Evolutionary conservation across 1,140 invertebrate genomes (phyloP).

Genomic region (honey bee (Apis mellifera)): DNA sequence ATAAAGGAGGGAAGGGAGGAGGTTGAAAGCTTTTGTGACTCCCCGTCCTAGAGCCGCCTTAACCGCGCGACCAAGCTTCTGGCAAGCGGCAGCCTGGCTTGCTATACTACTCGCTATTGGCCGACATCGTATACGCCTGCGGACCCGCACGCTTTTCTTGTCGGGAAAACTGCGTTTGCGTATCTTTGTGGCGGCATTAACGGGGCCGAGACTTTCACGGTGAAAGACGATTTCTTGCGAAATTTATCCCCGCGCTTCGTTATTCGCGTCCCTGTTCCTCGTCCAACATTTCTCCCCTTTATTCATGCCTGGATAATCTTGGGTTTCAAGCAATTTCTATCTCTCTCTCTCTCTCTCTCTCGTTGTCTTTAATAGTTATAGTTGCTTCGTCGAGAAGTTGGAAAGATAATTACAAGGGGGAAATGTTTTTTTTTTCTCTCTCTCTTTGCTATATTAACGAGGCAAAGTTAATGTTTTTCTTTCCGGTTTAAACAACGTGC

Average conservation of each 20-base stretch:
- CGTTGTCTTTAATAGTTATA: neutral
- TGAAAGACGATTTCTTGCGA: neutral
- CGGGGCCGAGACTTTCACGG: too few species aligned
- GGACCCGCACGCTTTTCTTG: conserved; percentile 58
- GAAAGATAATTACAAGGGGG: too few species aligned
- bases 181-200: conserved; percentile 28
- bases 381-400: too few species aligned
- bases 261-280: neutral
- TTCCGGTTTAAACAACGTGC: too few species aligned
- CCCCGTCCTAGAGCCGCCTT: conserved; percentile 45
- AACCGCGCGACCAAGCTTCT: conserved; percentile 19
- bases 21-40: conserved; percentile 65
- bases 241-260: neutral
- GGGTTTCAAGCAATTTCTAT: too few species aligned
- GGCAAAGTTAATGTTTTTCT: too few species aligned
- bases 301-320: too few species aligned
- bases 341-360: too few species aligned
- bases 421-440: too few species aligned
- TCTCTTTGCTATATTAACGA: too few species aligned
- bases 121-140: conserved; percentile 50
- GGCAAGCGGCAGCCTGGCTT: conserved; percentile 11
- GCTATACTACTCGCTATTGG: conserved; percentile 61
- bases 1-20: neutral
- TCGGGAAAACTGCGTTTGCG: conserved; percentile 35
- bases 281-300: neutral